Evolutionary conservation across 2,113 vertebrate genomes (phyloP).

Genomic region (Clarias magur): DNA sequence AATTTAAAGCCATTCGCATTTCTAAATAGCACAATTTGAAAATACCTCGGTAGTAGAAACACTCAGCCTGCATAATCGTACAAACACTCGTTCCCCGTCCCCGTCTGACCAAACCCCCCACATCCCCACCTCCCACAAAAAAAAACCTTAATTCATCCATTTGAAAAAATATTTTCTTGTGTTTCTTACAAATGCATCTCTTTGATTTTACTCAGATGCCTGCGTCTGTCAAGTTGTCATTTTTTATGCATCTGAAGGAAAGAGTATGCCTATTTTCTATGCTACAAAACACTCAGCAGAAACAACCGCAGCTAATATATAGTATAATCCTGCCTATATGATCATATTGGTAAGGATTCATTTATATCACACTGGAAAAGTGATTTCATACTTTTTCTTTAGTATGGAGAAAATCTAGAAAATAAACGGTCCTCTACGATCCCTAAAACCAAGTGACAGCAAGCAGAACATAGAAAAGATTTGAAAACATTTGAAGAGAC

Average conservation of each 20-base stretch:
- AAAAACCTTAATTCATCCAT: background rate
- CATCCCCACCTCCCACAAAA: no score
- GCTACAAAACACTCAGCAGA: background rate
- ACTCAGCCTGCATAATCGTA: background rate
- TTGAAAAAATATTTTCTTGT: background rate
- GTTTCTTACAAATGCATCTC: background rate
- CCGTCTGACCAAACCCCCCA: no score
- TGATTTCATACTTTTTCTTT: background rate
- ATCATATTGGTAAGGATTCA: background rate
- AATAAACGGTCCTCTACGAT: background rate
- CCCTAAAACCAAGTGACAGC: background rate
- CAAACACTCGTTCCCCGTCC: background rate
- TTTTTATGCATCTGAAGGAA: background rate
- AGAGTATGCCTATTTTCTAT: background rate
- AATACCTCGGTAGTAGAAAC: background rate
- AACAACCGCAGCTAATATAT: background rate
- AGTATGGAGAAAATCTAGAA: background rate
- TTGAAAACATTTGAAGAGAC: background rate
- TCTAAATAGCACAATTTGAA: background rate
- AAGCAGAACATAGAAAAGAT: background rate
- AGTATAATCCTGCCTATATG: background rate
- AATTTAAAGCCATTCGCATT: background rate
- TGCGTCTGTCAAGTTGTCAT: background rate
- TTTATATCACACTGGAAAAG: background rate
- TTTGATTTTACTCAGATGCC: background rate